Evolutionary conservation across 2,888 invertebrate genomes (phyloP), one percentile per base, ranked within the genome.

Genomic region (Rotaria magnacalcarata): DNA sequence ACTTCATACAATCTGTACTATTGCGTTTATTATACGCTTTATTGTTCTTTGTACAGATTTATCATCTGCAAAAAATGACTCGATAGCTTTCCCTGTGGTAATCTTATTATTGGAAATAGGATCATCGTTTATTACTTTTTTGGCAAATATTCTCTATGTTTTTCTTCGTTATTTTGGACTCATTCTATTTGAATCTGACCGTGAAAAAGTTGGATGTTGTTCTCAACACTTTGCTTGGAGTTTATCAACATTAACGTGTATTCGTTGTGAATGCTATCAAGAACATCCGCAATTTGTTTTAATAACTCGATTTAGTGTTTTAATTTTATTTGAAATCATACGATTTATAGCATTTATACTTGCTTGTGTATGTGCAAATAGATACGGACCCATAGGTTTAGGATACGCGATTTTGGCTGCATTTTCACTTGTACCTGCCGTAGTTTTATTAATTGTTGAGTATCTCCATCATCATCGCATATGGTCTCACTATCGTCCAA

Each of bases 131-230:
- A 24, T 80, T 6, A 80, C 24, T n/a, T 80, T 80, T n/a, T n/a
- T 47, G 24, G 43, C 47, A 43, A 47, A 80, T 47, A 2, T 47
- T 21, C 3, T 41, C 10, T 80, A 80, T 47, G 47, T 80, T 14
- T 80, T 24, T 47, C 47, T 80, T 47, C 43, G 47, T n/a, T 80
- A 80, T 80, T 10, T 80, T n/a, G 80, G 47, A 24, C 47, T 47
- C 3, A 80, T 80, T 47, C 11, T 80, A 80, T 80, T 24, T n/a
- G 80, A 80, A 80, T 47, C 80, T 47, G 80, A 80, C 24, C 80
- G 47, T 24, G 80, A 80, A 43, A 24, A 47, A n/a, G 47, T 80
- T 24, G 27, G 34, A 6, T 80, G 80, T 47, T 43, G 43, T 14
- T 47, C 80, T 10, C 80, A 47, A 47, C 11, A 21, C 47, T 80